Base-by-base conservation (phyloP, 2,888 invertebrate genomes). In the Pollenia griseotomentosa region DNA sequence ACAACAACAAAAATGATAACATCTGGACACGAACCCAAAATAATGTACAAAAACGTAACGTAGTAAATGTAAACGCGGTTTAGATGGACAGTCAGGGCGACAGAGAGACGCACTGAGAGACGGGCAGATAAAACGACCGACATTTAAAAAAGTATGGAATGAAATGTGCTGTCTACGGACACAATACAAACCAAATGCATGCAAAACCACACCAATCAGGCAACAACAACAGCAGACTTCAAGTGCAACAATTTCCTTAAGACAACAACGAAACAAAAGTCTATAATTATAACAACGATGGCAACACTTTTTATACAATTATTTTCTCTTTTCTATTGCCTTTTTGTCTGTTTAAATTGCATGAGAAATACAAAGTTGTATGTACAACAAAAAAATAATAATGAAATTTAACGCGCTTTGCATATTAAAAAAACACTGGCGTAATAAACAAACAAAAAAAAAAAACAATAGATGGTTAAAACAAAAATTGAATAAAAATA, bases 1-100 rank as follows among this genome's bases (percentile, higher is more conserved):
- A 16, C 33, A 40, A 68, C 8, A 77, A 48, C 70, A 77, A 57
- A 66, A 71, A 61, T 83, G 78, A 78, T 71, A 83, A 65, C 71
- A 78, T 83, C 83, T 83, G 66, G 71, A 19, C 51, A 73, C 65
- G 57, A 74, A 78, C 55, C 78, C 42, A 75, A 68, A 71, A 33
- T 33, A 53, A 61, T 33, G 40, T 48, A 66, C 46, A 70, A 77
- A 53, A 11, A 0, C n/a, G 11, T 33, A n/a, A 57, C 46, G n/a
- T 51, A 55, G 33, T n/a, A 63, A 40, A 71, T 57, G 55, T 57
- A 48, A 81, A 73, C n/a, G 55, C 57, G 42, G 57, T 73, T 33
- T 65, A 73, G 65, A 42, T 44, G 40, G 33, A n/a, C 23, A 44
- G 9, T 9, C 14, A 63, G 63, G 14, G 55, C 9, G 16, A 51